phyloP scores from a whole-genome alignment of 2,888 invertebrate genomes.

The Parnassius smintheus region DNA sequence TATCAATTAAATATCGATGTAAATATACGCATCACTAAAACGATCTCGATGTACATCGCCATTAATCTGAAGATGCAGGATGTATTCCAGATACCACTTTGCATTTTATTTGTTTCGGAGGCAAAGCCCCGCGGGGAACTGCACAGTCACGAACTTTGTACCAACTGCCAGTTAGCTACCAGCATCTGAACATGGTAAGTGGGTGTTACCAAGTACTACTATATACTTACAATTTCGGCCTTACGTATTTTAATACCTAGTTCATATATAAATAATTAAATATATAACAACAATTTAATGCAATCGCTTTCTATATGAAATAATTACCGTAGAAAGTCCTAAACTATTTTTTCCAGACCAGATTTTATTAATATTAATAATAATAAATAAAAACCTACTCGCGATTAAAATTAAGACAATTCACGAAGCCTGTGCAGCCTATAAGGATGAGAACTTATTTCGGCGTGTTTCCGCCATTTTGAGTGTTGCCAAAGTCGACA shows the following conservation, averaged over 20 bases:
- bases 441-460: neutral
- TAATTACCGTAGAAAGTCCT: too few species aligned
- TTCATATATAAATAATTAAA: too few species aligned
- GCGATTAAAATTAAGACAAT: too few species aligned
- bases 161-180: neutral
- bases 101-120: slow-evolving; percentile 15
- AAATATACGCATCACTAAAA: slow-evolving; percentile 10
- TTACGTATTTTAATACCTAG: too few species aligned
- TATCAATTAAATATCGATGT: neutral
- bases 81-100: slow-evolving; percentile 19
- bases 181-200: slow-evolving; percentile 8
- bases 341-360: too few species aligned
- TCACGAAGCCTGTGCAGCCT: too few species aligned
- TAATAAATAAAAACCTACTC: too few species aligned
- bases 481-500: slow-evolving; percentile 41
- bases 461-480: slow-evolving; percentile 1
- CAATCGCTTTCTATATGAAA: too few species aligned
- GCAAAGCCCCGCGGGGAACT: slow-evolving; percentile 1
- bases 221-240: too few species aligned
- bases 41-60: slow-evolving; percentile 11
- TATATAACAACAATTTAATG: too few species aligned
- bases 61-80: slow-evolving; percentile 19
- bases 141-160: slow-evolving; percentile 19
- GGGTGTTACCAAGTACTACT: slow-evolving; percentile 10
- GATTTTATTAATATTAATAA: neutral